phyloP scores from a whole-genome alignment of 2,113 vertebrate genomes.

The Crocuta crocuta region DNA sequence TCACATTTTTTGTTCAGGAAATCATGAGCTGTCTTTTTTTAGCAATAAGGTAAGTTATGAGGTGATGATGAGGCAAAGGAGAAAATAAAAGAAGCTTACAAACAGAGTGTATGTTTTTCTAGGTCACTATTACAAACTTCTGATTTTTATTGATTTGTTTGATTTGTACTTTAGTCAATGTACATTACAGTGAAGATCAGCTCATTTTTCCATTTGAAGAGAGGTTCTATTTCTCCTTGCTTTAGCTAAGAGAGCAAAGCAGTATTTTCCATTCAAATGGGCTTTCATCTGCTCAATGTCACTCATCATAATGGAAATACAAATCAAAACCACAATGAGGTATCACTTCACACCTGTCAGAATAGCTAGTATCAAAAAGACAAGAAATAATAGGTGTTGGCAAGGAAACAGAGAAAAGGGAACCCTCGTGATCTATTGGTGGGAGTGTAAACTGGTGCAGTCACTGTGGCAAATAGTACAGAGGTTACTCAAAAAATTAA shows the following conservation, averaged over 20 bases:
- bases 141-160: neutral
- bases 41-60: neutral
- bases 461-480: neutral
- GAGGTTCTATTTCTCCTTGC: neutral
- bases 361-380: neutral
- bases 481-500: neutral
- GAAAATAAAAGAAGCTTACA: neutral
- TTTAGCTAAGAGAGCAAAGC: neutral
- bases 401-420: neutral
- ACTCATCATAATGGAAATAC: neutral
- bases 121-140: neutral
- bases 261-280: neutral
- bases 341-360: neutral
- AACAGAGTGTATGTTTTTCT: neutral
- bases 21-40: neutral
- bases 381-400: neutral
- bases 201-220: neutral
- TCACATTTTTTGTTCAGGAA: neutral
- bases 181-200: neutral
- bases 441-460: neutral
- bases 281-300: neutral
- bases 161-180: neutral
- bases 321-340: neutral
- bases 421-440: neutral
- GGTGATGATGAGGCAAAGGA: neutral